Evolutionary conservation across 2,888 invertebrate genomes (phyloP), one percentile per base, ranked within the genome.

Genomic region (Parnassius orleans): DNA sequence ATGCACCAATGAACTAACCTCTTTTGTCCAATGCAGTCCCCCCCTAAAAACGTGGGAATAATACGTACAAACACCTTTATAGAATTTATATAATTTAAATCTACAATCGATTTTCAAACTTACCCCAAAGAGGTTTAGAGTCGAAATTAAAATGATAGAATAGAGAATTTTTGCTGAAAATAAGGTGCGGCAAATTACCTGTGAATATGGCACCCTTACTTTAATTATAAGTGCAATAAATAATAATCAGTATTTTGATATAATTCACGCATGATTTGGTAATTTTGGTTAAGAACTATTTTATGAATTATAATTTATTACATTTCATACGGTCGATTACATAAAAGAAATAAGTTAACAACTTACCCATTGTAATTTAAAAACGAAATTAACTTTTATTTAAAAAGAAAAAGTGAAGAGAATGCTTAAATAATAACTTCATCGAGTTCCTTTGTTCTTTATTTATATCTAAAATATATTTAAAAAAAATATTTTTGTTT

Each of bases 221-320:
- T 57, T 43, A 55, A 60, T 52, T 61, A 52, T 55, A 56, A 15
- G 53, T 79, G 83, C 85, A 81, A 90, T 89, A 90, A 87, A 86
- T 90, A 84, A 84, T 79, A 88, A 87, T 87, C 84, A 83, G 81
- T 83, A 83, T 87, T 86, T 85, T 83, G 83, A 85, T 85, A 77
- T 73, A 70, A 74, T 83, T 81, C 79, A 81, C 74, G 82, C 78
- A 66, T 78, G 81, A 61, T 57, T 57, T 53, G 48, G 42, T 48
- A 48, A 48, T 14, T 48, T 14, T 48, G 10, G 14, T 2, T 48
- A 7, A 7, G 33, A 33, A 33, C 33, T 33, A 33, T 33, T 33
- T 33, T 33, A 33, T 33, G 33, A 5, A 33, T 33, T 33, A 33
- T 33, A 33, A 33, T 33, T 7, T 33, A 33, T 33, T 33, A 33